Evolutionary conservation across 2,797 vertebrate genomes (phyloP).

Genomic region (Rhabdophis nuchalis): DNA sequence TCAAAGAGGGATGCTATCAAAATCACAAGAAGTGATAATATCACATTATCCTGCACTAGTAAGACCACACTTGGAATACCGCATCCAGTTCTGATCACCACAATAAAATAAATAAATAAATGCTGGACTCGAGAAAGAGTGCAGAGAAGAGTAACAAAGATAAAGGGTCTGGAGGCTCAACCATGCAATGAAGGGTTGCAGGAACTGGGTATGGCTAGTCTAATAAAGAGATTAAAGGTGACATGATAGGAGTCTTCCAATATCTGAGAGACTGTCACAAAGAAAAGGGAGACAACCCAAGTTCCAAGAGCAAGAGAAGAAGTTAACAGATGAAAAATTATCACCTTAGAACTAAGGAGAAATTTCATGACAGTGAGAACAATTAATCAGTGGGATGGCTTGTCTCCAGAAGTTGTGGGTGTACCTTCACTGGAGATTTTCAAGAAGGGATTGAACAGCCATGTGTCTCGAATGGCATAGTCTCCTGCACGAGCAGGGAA

Average conservation of each 20-base stretch:
- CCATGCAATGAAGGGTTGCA: neutral
- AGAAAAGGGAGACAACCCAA: neutral
- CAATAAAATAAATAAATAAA: neutral
- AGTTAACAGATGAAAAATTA: neutral
- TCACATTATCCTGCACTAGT: neutral
- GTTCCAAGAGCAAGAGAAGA: neutral
- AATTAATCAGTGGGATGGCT: neutral
- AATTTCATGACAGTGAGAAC: neutral
- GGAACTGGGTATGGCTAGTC: neutral
- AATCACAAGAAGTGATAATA: neutral
- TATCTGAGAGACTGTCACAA: neutral
- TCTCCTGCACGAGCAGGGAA: neutral
- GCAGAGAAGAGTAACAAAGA: neutral
- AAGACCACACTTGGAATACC: neutral
- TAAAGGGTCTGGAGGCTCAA: neutral
- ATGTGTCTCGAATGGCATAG: neutral
- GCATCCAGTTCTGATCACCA: neutral
- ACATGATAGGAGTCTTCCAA: neutral
- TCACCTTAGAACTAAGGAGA: neutral
- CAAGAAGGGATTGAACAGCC: neutral
- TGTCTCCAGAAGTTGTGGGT: neutral
- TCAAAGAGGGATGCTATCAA: neutral
- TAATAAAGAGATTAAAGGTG: neutral
- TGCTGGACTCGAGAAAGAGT: neutral
- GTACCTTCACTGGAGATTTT: neutral